Base-by-base conservation (phyloP, 2,797 vertebrate species). In the Lerista edwardsae region DNA sequence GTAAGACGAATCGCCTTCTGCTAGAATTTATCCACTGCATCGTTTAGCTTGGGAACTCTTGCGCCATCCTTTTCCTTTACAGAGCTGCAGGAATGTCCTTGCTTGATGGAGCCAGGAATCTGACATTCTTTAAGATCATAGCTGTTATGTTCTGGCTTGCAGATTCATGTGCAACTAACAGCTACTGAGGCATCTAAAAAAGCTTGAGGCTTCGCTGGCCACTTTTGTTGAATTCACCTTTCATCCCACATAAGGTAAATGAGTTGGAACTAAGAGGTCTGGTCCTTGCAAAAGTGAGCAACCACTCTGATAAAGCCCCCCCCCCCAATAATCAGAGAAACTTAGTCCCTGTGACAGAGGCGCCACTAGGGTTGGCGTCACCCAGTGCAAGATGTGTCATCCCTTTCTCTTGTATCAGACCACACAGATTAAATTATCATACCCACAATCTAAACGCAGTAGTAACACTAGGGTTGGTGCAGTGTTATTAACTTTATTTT, bases 261-360 rank as follows among this genome's bases (percentile, higher is more conserved):
- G 94, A 96, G 91, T 95, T 95, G 96, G 96, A 98, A 98, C 96
- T 95, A 98, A 97, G 92, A 91, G 87, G 92, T 94, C 93, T 95
- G 95, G n/a, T 95, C 95, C 95, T 97, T 96, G 95, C 93, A 91
- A 91, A 95, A 95, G 86, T 86, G 91, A 94, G 93, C 79, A 95
- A 94, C 85, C 96, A 95, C 90, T 95, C 93, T 95, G 93, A 96
- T 94, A 94, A 96, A 94, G 94, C 41, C 41, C 41, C 41, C 41
- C 95, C 93, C 89, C 93, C 90, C 86, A 93, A 96, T 97, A 97
- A 97, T 97, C 91, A 93, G 92, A 95, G 90, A 93, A 95, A n/a
- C n/a, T n/a, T n/a, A n/a, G n/a, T n/a, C n/a, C n/a, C n/a, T n/a
- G n/a, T n/a, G n/a, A n/a, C n/a, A n/a, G n/a, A n/a, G n/a, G n/a